Evolutionary conservation across 2,888 invertebrate species (phyloP), one percentile per base, ranked within the genome.

Genomic region (Coelinius sp.): DNA sequence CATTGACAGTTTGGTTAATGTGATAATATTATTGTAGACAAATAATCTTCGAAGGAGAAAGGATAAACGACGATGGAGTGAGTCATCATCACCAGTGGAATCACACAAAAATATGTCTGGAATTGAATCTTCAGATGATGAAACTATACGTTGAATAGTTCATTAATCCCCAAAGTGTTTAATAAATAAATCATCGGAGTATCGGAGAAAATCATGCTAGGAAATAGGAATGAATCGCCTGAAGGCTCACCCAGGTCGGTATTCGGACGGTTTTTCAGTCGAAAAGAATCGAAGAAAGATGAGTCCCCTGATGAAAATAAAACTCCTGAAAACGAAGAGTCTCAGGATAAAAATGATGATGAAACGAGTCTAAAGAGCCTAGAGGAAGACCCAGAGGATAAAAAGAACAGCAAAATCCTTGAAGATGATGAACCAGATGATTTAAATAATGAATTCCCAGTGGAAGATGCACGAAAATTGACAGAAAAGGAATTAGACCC

Each of bases 71-170:
- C 31, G n/a, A 31, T 68, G 63, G 62, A 78, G 63, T 71, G 77
- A 76, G 73, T 74, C 77, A 14, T 52, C 67, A 31, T 66, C 68
- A 4, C 68, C 41, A 35, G 35, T 62, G 24, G 76, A 78, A 73
- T 71, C 62, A n/a, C 64, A 17, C 41, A n/a, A 52, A 73, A 69
- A 70, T 5, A 73, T 59, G 49, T 76, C 78, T 0, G 49, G 71
- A 0, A 78, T 76, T 25, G 80, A 81, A 59, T 78, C 75, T 0
- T 77, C 79, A 7, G 80, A 82, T 66, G 78, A 81, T 20, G 77
- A 78, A 46, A 77, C 69, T 22, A 75, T 69, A n/a, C 73, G 72
- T n/a, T 80, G 71, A 75, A 12, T 41, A 44, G 35, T 0, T 24
- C 44, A 4, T 27, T 7, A 17, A 3, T 14, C 20, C 46, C 17